These are phyloP conservation scores for Dicranocentrus wangi DNA, from an alignment of 2,888 invertebrate genomes.

Conservation along the genomic window DNA sequence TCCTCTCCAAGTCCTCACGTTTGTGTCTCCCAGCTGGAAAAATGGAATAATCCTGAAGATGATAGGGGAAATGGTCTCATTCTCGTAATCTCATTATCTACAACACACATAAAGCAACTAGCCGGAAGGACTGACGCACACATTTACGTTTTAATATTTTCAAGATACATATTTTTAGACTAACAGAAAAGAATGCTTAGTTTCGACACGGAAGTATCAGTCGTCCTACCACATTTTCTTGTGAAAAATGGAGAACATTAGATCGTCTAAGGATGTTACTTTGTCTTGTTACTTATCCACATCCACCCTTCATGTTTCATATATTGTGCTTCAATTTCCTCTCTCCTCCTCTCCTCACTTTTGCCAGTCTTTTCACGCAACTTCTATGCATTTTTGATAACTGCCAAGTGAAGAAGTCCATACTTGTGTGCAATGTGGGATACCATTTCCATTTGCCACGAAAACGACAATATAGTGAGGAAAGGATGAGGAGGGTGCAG, in stretches of 20 bases:
- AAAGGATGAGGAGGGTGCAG: too few species aligned
- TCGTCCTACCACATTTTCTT: too few species aligned
- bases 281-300: conserved; percentile 19
- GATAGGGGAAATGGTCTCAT: conserved; percentile 1
- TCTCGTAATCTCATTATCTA: conserved; percentile 26
- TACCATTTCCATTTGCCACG: too few species aligned
- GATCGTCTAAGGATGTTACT: background rate
- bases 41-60: conserved; percentile 18
- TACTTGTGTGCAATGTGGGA: background rate
- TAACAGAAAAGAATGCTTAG: background rate
- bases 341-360: background rate
- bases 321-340: background rate
- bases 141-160: conserved; percentile 4
- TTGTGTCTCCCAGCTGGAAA: background rate
- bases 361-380: background rate
- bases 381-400: conserved; percentile 13
- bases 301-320: conserved; percentile 15
- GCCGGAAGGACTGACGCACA: conserved; percentile 7
- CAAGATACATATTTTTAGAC: background rate
- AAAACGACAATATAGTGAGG: too few species aligned
- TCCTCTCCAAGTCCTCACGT: background rate
- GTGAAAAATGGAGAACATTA: background rate
- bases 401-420: background rate
- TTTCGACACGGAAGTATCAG: background rate
- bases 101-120: conserved; percentile 17